phyloP scores from a whole-genome alignment of 2,113 vertebrate species.

The Oenanthe melanoleuca region DNA sequence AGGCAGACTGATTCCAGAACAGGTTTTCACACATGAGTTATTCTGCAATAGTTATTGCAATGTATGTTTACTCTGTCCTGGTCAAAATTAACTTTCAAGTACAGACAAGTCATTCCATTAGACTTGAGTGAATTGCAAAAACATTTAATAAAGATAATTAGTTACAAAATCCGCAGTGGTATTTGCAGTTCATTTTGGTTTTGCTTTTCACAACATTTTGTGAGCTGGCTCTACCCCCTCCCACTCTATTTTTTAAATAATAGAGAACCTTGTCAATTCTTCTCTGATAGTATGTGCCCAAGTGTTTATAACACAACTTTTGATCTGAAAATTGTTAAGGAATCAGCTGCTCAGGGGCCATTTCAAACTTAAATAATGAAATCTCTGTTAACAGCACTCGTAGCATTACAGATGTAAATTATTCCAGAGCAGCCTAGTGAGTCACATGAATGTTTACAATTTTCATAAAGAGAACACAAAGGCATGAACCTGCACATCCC shows the following conservation, averaged over 20 bases:
- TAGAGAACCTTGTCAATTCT: neutral
- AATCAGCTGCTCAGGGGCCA: neutral
- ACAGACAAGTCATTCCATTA: neutral
- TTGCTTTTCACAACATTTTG: neutral
- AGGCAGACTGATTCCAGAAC: neutral
- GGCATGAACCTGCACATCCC: neutral
- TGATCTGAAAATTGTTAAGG: neutral
- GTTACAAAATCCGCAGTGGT: neutral
- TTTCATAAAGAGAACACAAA: neutral
- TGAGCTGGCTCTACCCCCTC: neutral
- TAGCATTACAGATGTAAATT: neutral
- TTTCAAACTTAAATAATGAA: neutral
- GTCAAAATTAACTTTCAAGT: neutral
- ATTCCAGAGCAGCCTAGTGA: neutral
- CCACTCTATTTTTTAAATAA: neutral
- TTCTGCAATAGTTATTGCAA: constrained; percentile 4
- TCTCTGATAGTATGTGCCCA: neutral
- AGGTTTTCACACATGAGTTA: neutral
- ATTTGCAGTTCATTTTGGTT: neutral
- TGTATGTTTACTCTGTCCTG: neutral
- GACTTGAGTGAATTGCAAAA: neutral
- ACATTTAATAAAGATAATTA: neutral
- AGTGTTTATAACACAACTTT: neutral
- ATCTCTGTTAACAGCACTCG: neutral
- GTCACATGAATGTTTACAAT: accelerated